Percentiles rank a stretch among this genome's conserved stretches.
These are phyloP conservation scores for Aulostomus chinensis DNA, from an alignment of 2,797 vertebrate genomes.

Conservation along the genomic window DNA sequence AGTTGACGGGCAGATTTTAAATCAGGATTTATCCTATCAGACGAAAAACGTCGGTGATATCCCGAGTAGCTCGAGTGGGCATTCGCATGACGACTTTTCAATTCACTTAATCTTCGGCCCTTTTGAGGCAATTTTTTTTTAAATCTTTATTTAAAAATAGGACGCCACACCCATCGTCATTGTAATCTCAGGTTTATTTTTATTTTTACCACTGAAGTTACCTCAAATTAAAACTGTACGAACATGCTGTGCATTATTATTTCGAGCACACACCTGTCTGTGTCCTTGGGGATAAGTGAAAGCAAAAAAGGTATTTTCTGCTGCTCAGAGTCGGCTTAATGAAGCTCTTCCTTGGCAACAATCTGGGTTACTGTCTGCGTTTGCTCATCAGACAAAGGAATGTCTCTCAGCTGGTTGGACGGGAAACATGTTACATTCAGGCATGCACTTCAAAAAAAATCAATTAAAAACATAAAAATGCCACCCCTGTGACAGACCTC, in stretches of 20 bases:
- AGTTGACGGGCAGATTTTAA: too few relatives aligned
- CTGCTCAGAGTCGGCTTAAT: slow-evolving; percentile 51
- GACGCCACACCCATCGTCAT: too few relatives aligned
- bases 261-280: slow-evolving; percentile 67
- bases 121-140: too few relatives aligned
- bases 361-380: slow-evolving; percentile 55
- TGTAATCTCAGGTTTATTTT: slow-evolving; percentile 39
- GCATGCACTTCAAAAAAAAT: too few relatives aligned
- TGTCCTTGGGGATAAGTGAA: slow-evolving; percentile 56
- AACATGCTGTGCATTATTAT: slow-evolving; percentile 61
- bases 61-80: slow-evolving; percentile 8
- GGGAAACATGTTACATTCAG: slow-evolving; percentile 1
- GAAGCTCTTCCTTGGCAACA: slow-evolving; percentile 62
- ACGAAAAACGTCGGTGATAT: too few relatives aligned
- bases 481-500: too few relatives aligned
- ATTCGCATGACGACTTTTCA: neutral
- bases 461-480: too few relatives aligned
- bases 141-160: too few relatives aligned
- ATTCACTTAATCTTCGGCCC: too few relatives aligned
- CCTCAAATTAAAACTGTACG: slow-evolving; percentile 37
- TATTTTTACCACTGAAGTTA: slow-evolving; percentile 41
- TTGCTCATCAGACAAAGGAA: slow-evolving; percentile 33
- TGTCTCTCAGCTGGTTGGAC: slow-evolving; percentile 26
- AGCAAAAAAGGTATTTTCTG: slow-evolving; percentile 49
- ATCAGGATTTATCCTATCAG: too few relatives aligned